These are phyloP conservation scores for Prorops nasuta DNA, from an alignment of 1,140 invertebrate genomes.

Conservation along the genomic window DNA sequence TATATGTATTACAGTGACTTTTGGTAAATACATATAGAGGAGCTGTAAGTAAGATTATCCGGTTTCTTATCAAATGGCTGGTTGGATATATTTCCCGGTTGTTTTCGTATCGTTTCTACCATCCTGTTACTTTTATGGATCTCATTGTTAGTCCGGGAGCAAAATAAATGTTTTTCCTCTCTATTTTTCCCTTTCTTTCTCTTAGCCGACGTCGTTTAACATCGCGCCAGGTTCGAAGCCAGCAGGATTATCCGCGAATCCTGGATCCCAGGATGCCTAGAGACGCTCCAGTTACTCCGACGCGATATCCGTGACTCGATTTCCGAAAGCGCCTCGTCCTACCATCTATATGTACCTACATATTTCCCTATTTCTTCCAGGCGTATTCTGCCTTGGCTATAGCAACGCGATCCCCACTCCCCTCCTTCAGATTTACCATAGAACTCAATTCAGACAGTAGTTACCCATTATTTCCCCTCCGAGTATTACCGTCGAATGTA, in stretches of 20 bases:
- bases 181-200: slow-evolving; percentile 14
- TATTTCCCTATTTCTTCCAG: slow-evolving; percentile 16
- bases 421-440: slow-evolving; percentile 16
- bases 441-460: slow-evolving; percentile 9
- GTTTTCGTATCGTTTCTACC: background rate
- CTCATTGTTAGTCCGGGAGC: background rate
- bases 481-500: slow-evolving; percentile 11
- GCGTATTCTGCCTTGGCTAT: slow-evolving; percentile 1
- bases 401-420: slow-evolving; percentile 1
- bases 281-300: slow-evolving; percentile 43
- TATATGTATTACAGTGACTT: too few species aligned
- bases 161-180: too few species aligned
- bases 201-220: slow-evolving; percentile 27
- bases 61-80: too few species aligned
- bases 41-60: too few species aligned
- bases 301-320: slow-evolving; percentile 51
- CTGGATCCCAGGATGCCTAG: slow-evolving; percentile 34
- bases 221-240: slow-evolving; percentile 34
- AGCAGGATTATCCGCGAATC: slow-evolving; percentile 42
- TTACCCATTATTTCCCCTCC: slow-evolving; percentile 19
- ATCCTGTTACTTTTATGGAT: background rate
- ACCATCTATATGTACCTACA: slow-evolving; percentile 5
- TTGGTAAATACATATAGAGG: too few species aligned
- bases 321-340: slow-evolving; percentile 35
- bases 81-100: too few species aligned